Evolutionary conservation across 1,140 invertebrate species (phyloP), one percentile per base, ranked within the genome.

Genomic region (Metopolophium dirhodum): DNA sequence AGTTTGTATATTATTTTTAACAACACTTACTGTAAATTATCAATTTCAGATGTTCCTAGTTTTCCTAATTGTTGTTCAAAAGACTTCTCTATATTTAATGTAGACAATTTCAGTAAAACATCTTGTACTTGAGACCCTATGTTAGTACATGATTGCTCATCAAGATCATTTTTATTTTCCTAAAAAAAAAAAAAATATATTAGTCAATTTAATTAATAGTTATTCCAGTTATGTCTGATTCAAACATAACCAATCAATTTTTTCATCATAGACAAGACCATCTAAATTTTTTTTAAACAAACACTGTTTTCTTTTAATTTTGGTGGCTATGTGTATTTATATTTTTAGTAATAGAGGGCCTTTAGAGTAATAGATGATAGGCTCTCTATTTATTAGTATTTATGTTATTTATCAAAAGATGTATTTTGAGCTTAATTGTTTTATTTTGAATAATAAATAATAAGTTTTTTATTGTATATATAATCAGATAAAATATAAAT

Each of bases 11-110:
- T n/a, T n/a, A 77, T 77, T 77, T n/a, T 61, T 30, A 49, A 90
- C 61, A 1, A 57, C 37, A 23, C 61, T 85, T 94, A 88, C 91
- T 87, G 68, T 47, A 61, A 92, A 61, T 35, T 86, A 47, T 89
- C 49, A 93, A 94, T 94, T 61, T 94, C 94, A 89, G 77, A 68
- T 86, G 93, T 49, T 49, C 77, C 90, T 93, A 95, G 90, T 68
- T 94, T 94, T 94, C 95, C 94, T 41, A 94, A 93, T 94, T 94
- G 82, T 93, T 93, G 91, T 86, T 83, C 82, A 57, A 93, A 93
- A 57, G 91, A 93, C 35, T 93, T 85, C 26, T 93, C 91, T 41
- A 93, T 41, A 57, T 93, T 93, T 41, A 93, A 45, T 54, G 91
- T 93, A 35, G 91, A 86, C 1, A 93, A 20, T 57, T 93, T 93